These are phyloP conservation scores for Cistogaster globosa DNA, from an alignment of 2,888 invertebrate genomes.

Conservation along the genomic window DNA sequence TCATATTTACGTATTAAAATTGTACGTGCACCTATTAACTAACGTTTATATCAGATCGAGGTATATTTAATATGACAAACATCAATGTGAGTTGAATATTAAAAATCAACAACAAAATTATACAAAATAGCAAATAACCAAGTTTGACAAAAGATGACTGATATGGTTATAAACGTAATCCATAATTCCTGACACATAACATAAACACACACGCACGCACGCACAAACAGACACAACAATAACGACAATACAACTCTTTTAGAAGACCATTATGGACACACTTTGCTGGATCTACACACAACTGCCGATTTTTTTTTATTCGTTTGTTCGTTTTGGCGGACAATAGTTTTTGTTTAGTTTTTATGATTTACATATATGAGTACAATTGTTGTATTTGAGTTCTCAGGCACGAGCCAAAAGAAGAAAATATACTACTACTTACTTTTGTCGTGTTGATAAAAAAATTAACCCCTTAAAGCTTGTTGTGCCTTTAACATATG, in stretches of 20 bases:
- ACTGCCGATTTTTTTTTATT: slow-evolving; percentile 26
- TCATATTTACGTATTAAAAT: slow-evolving; percentile 33
- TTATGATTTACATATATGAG: slow-evolving; percentile 22
- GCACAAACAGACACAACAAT: slow-evolving; percentile 16
- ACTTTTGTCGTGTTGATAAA: slow-evolving; percentile 14
- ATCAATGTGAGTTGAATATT: slow-evolving; percentile 67
- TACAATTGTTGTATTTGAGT: slow-evolving; percentile 38
- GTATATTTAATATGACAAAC: slow-evolving; percentile 62
- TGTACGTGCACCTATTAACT: slow-evolving; percentile 2
- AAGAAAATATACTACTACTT: slow-evolving; percentile 17
- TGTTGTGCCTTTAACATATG: no score
- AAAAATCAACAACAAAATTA: slow-evolving; percentile 28
- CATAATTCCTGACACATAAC: slow-evolving; percentile 71
- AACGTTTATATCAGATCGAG: slow-evolving; percentile 53
- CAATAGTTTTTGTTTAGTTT: slow-evolving; percentile 42
- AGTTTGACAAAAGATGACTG: slow-evolving; percentile 62
- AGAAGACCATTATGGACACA: slow-evolving; percentile 61
- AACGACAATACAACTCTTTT: slow-evolving; percentile 31
- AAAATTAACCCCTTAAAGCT: slow-evolving; percentile 41
- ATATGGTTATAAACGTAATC: slow-evolving; percentile 68
- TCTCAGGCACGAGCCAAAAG: slow-evolving; percentile 67
- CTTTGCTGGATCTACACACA: slow-evolving; percentile 42
- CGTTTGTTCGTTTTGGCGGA: slow-evolving; percentile 26
- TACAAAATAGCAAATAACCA: slow-evolving; percentile 51
- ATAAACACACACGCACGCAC: slow-evolving; percentile 37